A percentile compares a stretch with the other conserved stretches of the same genome.
These are phyloP conservation scores for Phoxinus phoxinus DNA, from an alignment of 2,113 vertebrate species.

Conservation along the genomic window DNA sequence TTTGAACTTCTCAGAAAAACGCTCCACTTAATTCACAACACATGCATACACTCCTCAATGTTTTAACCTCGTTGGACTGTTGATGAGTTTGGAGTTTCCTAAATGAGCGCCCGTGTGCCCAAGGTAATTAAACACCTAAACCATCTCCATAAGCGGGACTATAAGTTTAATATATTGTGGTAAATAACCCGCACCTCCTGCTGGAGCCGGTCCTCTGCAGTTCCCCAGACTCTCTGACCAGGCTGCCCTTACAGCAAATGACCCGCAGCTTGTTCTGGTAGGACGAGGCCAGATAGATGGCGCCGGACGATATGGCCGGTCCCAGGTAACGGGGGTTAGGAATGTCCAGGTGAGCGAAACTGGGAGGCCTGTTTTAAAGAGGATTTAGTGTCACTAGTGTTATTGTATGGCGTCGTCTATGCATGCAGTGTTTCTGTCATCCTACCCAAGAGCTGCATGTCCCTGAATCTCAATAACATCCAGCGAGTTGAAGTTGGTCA, in stretches of 20 bases:
- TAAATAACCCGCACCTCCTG: slow-evolving; percentile 63
- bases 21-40: not conserved
- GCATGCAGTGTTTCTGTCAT: not conserved
- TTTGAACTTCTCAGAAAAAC: no score
- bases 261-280: slow-evolving; percentile 97
- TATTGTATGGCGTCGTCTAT: no score
- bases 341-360: slow-evolving; percentile 92
- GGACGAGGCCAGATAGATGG: slow-evolving; percentile 96
- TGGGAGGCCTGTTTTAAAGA: slow-evolving; percentile 83
- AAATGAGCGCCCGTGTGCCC: no score
- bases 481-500: slow-evolving; percentile 97
- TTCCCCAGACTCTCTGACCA: slow-evolving; percentile 91
- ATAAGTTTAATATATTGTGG: not conserved
- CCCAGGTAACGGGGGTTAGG: slow-evolving; percentile 95
- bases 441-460: slow-evolving; percentile 87
- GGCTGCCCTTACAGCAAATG: slow-evolving; percentile 98
- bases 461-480: slow-evolving; percentile 97
- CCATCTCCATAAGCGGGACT: not conserved
- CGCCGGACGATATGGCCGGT: slow-evolving; percentile 94
- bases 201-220: slow-evolving; percentile 84
- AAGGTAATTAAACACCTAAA: no score
- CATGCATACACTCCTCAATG: no score
- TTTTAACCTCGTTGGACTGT: no score
- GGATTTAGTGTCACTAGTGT: not conserved
- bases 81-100: no score